A percentile compares a stretch with the other conserved stretches of the same genome.
Evolutionary conservation across 2,888 invertebrate genomes (phyloP).

Genomic region (Lucinisca nassula): DNA sequence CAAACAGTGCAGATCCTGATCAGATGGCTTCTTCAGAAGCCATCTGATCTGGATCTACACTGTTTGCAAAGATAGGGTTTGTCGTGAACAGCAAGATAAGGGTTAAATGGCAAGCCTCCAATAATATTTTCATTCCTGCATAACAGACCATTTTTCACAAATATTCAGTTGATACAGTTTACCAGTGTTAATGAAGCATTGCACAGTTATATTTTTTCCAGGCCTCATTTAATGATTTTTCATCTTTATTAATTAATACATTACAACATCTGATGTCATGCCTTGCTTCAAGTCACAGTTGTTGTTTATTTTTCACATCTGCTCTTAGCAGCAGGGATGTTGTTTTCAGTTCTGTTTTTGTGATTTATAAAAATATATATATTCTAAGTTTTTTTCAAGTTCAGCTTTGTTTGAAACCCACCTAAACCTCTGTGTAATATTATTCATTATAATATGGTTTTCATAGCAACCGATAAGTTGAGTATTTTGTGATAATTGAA

Average conservation of each 20-base stretch:
- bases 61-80: too few relatives aligned
- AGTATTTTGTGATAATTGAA: too few relatives aligned
- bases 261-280: not conserved
- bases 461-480: too few relatives aligned
- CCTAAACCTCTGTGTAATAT: too few relatives aligned
- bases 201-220: not conserved
- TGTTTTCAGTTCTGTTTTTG: not conserved
- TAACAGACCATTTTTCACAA: not conserved
- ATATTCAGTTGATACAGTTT: not conserved
- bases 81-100: too few relatives aligned
- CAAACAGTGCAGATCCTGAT: too few relatives aligned
- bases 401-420: too few relatives aligned
- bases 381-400: too few relatives aligned
- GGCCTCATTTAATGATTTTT: not conserved
- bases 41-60: too few relatives aligned
- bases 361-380: too few relatives aligned
- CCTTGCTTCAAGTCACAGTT: not conserved
- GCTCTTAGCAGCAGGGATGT: not conserved
- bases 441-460: too few relatives aligned
- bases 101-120: slow-evolving; percentile 41
- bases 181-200: not conserved
- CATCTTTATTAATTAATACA: not conserved
- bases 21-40: too few relatives aligned
- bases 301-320: not conserved
- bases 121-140: slow-evolving; percentile 45